Percentiles rank a stretch among this genome's conserved stretches.
Evolutionary conservation across 2,888 invertebrate species (phyloP).

Genomic region (Gnatocerus cornutus): DNA sequence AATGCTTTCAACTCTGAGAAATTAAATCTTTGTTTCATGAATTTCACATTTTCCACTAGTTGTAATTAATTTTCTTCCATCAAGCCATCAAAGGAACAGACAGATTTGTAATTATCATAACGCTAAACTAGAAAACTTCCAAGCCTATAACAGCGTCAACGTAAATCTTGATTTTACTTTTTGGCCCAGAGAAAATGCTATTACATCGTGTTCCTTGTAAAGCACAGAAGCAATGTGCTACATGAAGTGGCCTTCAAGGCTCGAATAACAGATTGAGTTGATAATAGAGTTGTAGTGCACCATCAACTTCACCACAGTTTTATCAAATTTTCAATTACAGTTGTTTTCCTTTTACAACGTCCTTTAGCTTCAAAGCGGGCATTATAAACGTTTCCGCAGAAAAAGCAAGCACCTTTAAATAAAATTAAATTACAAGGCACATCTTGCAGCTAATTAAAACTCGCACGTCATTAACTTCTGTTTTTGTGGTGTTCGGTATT

Average conservation of each 20-base stretch:
- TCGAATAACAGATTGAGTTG: slow-evolving; percentile 23
- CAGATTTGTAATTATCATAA: too few relatives aligned
- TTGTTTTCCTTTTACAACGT: background rate
- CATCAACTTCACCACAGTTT: slow-evolving; percentile 12
- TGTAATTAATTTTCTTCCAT: too few relatives aligned
- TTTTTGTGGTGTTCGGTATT: background rate
- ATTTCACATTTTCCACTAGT: too few relatives aligned
- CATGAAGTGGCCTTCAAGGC: slow-evolving; percentile 17
- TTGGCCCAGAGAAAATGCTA: background rate
- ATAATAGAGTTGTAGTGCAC: slow-evolving; percentile 13
- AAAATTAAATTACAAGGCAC: too few relatives aligned
- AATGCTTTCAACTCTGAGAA: background rate
- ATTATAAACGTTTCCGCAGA: too few relatives aligned
- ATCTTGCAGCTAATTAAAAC: too few relatives aligned
- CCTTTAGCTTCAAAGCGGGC: too few relatives aligned
- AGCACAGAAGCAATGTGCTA: slow-evolving; percentile 9
- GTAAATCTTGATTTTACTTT: background rate
- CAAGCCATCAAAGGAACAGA: too few relatives aligned
- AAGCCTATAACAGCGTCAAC: background rate
- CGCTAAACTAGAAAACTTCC: background rate
- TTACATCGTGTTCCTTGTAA: background rate
- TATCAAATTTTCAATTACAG: too few relatives aligned
- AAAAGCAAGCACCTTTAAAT: too few relatives aligned
- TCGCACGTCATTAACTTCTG: background rate
- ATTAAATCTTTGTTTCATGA: too few relatives aligned